A percentile compares a stretch with the other conserved stretches of the same genome.
Conservation (phyloP, 2,888 invertebrate genomes). For the Noctua fimbriata region DNA sequence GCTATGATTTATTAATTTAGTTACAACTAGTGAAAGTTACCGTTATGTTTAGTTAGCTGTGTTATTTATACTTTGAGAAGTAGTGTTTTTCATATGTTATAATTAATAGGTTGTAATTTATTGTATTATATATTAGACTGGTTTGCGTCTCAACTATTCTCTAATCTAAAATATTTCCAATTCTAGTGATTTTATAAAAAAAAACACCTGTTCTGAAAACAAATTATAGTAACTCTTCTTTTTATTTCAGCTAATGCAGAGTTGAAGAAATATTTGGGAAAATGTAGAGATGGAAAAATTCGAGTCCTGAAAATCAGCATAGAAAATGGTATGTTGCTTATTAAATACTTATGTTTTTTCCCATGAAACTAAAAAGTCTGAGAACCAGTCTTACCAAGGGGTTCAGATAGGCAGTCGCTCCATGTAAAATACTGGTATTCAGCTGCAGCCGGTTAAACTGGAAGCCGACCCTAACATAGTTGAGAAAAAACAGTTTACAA, state of each 20-base stretch:
- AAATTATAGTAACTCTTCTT: background rate
- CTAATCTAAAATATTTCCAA: background rate
- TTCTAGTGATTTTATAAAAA: background rate
- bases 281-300: constrained; percentile 95
- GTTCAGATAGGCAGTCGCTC: no score
- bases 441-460: no score
- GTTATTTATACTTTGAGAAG: background rate
- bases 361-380: no score
- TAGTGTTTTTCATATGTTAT: background rate
- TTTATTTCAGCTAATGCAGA: constrained; percentile 94
- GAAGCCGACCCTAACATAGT: no score
- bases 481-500: no score
- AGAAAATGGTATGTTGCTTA: constrained; percentile 92
- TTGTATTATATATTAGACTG: background rate
- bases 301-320: constrained; percentile 96
- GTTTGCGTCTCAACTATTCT: background rate
- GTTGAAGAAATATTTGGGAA: constrained; percentile 94
- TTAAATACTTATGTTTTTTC: background rate
- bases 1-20: constrained; percentile 13
- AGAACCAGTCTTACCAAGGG: no score
- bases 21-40: constrained; percentile 6
- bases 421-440: no score
- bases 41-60: background rate
- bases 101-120: no score
- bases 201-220: background rate